Evolutionary conservation across 2,888 invertebrate species (phyloP), one percentile per base, ranked within the genome.

Genomic region (Agapetus fuscipes): DNA sequence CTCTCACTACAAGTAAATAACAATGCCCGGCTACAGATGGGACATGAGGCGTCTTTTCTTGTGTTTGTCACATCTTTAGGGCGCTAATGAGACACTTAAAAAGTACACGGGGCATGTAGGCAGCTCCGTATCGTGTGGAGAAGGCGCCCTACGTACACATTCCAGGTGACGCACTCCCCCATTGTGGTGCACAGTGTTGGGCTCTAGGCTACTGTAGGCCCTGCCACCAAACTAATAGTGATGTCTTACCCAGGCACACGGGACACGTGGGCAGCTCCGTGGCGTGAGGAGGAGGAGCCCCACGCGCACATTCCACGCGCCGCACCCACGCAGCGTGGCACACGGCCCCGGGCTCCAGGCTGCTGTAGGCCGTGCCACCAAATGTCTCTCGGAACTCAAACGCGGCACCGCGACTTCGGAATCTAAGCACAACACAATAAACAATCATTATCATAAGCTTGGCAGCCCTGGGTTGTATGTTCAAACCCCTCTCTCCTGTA

Each of bases 1-100:
- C n/a, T n/a, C n/a, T n/a, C n/a, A n/a, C n/a, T n/a, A n/a, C n/a
- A n/a, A n/a, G n/a, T n/a, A n/a, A n/a, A n/a, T n/a, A n/a, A 85
- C 65, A 88, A 87, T 42, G 80, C 79, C 57, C 83, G 85, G 35
- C 98, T 83, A 61, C 98, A 99, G 40, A 98, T 95, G 0, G 98
- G 97, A 60, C 98, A 99, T 40, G 94, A 91, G 51, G 88, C 88
- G 61, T 96, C 95, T 12, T 89, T 83, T 96, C 98, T n/a, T n/a
- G n/a, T n/a, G n/a, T n/a, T n/a, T n/a, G n/a, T n/a, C n/a, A n/a
- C n/a, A n/a, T n/a, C n/a, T n/a, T n/a, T n/a, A n/a, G n/a, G n/a
- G n/a, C n/a, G n/a, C n/a, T n/a, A n/a, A n/a, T n/a, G n/a, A n/a
- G n/a, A n/a, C n/a, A n/a, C n/a, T n/a, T n/a, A n/a, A n/a, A n/a